Base-by-base conservation (phyloP, 2,797 vertebrate species). In the Phyllotis vaccarum region DNA sequence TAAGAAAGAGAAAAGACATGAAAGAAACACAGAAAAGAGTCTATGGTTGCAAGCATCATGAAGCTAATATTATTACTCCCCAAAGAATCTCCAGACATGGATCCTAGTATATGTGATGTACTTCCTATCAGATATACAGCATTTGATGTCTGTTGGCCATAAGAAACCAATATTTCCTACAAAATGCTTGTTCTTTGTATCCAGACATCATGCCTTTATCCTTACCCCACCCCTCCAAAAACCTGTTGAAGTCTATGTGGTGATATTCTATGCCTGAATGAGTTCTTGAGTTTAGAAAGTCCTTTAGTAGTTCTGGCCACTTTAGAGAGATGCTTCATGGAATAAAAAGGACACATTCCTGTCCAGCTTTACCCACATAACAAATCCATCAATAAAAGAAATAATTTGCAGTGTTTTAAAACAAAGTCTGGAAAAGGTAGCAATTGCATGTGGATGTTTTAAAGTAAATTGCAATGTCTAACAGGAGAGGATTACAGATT, bases 341-440 rank as follows among this genome's bases (percentile, higher is more conserved):
- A 56, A 75, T 9, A 62, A 34, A 90, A 78, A 49, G n/a, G 43
- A 91, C 49, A 40, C 3, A 0, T 52, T 0, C 10, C n/a, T 70
- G 0, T 2, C 19, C 0, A 72, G 2, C 2, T 31, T 56, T 34
- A 7, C n/a, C 75, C 21, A 68, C 34, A 78, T 14, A 4, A 7
- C 31, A 74, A 60, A 19, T 37, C 76, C 13, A 58, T 16, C 6
- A 31, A 86, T 21, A 8, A 58, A 52, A 86, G 7, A 11, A 86
- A 3, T 68, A 49, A 72, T 11, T 24, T 5, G 16, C 52, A 21
- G 54, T 64, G 5, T 66, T 81, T 74, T 11, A 58, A 82, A 80
- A 58, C 31, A 76, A 22, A 60, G 52, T 52, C 34, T 54, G 34
- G 34, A 70, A 72, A 40, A 17, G 17, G 17, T 43, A 11, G 17